Base-by-base conservation (phyloP, 2,797 vertebrate genomes). In the Onychomys torridus region DNA sequence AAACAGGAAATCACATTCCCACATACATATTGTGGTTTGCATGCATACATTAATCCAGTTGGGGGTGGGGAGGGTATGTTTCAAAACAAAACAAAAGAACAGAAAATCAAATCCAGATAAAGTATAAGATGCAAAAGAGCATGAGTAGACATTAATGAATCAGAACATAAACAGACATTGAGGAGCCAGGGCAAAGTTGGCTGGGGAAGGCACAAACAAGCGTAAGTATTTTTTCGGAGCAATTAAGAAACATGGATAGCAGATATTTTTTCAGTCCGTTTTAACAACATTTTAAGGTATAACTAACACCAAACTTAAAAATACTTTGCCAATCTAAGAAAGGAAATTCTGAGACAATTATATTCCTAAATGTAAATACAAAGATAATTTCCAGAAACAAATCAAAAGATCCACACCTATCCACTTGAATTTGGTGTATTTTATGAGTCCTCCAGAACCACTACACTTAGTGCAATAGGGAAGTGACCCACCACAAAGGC, bases 81-180 rank as follows among this genome's bases (percentile, higher is more conserved):
- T 92, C 9, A 84, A 87, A 46, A 78, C 71, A 43, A 71, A 37
- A 37, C 25, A 81, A 93, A 96, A 79, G 16, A 87, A 94, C 5
- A 94, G 76, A 88, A 65, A 57, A 89, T 89, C 77, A 93, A 92
- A 65, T 59, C 13, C 23, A 86, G 29, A 90, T 78, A 87, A 91
- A 83, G 6, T 55, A 27, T 25, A 59, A 77, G 12, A 37, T 75
- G 69, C 57, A 89, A 89, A 93, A 63, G 14, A 52, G 10, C n/a
- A 71, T 21, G 2, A 76, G 21, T 17, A 93, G 19, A 92, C 16
- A 93, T 67, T 78, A 91, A 82, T 77, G 29, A 96, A 79, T 73
- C 11, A 34, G 1, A 86, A 94, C 95, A 90, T 65, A 52, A 85
- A 59, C 19, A 93, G 46, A 76, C 69, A 71, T 87, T 3, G 6